Evolutionary conservation across 2,797 vertebrate genomes (phyloP), one percentile per base, ranked within the genome.

Genomic region (Neosilurus hyrtlii): DNA sequence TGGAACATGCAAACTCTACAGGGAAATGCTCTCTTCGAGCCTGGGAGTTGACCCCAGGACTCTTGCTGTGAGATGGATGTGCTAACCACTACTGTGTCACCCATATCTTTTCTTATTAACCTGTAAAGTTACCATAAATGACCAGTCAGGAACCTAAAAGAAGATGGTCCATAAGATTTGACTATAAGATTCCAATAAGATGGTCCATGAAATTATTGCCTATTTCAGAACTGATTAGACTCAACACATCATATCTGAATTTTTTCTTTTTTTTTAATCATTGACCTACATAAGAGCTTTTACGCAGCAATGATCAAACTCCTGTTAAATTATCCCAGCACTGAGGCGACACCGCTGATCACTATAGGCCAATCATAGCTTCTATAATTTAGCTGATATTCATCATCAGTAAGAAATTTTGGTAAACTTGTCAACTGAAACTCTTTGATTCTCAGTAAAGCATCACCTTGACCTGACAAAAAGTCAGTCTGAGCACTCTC

Each of bases 281-380:
- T 24, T 67, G 72, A 81, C 79, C 71, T 54, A 61, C 79, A 84
- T 63, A 76, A 52, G 26, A 81, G 54, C 43, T 80, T 67, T 68
- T n/a, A 75, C 37, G 62, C 62, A 52, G 57, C 35, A 65, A n/a
- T 62, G 37, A 76, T 61, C 54, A 62, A 75, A 76, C 62, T 68
- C 22, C 37, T 75, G 37, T 49, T 62, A 51, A 77, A 77, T 82
- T 82, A 61, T 67, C 9, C 63, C 30, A 80, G 22, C 66, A 78
- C 11, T 37, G 22, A 79, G 57, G 20, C 62, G 80, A 52, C 56
- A 20, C 16, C 30, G 54, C 67, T 37, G 59, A 56, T 35, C 77
- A 66, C 51, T 74, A 57, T 22, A 49, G n/a, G 5, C 49, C 57
- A 37, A 43, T 80, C 30, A 80, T 49, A 43, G 51, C 35, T 83